Conservation (phyloP, 1,140 invertebrate species). For the Penaeus chinensis region DNA sequence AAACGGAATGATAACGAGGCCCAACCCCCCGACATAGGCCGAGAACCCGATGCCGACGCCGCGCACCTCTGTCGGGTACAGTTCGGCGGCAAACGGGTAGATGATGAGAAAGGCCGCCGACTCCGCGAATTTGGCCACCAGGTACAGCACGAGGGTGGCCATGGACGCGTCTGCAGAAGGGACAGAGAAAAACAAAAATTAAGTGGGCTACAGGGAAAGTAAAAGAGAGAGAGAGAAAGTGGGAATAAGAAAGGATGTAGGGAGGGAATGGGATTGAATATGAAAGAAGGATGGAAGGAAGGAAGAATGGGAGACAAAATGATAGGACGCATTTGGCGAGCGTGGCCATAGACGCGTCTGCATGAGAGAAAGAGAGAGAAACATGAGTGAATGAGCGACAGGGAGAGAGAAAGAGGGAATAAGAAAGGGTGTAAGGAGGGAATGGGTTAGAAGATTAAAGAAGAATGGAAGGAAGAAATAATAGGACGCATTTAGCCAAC, state of each 20-base stretch:
- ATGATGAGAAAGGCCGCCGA: slow-evolving; percentile 87
- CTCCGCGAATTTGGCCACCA: slow-evolving; percentile 88
- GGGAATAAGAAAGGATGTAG: too few species aligned
- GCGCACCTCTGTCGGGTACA: slow-evolving; percentile 84
- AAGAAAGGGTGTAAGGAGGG: too few species aligned
- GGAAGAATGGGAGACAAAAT: neutral
- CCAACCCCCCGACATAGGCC: slow-evolving; percentile 87
- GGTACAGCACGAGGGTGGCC: slow-evolving; percentile 74
- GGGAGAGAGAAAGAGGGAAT: too few species aligned
- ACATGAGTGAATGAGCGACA: neutral
- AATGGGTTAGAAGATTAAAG: too few species aligned
- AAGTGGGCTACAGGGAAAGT: too few species aligned
- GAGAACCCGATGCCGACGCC: slow-evolving; percentile 90
- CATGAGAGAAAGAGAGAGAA: neutral
- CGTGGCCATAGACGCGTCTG: slow-evolving; percentile 67
- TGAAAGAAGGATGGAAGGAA: too few species aligned
- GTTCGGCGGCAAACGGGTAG: slow-evolving; percentile 88
- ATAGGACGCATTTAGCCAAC: too few species aligned
- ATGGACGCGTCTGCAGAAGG: slow-evolving; percentile 72
- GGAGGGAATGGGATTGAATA: too few species aligned
- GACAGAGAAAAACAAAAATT: neutral
- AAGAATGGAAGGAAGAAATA: too few species aligned
- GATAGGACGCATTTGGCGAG: too few species aligned
- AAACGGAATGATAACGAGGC: slow-evolving; percentile 89
- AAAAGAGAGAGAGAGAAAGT: neutral